Conservation (phyloP, 2,113 vertebrate species). For the Halcyon malimbica region DNA sequence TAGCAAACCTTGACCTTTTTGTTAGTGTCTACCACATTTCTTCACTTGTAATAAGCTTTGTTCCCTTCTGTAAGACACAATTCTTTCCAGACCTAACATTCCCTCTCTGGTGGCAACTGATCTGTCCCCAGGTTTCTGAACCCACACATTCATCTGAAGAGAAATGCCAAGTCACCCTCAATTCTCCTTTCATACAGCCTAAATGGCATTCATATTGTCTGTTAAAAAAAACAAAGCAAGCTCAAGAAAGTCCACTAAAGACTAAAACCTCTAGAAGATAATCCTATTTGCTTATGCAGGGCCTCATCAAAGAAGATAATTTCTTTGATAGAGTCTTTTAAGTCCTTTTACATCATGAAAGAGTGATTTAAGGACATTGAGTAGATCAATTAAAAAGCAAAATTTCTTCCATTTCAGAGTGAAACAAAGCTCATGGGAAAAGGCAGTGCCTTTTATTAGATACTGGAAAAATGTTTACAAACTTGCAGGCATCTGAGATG, state of each 20-base stretch:
- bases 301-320: not conserved
- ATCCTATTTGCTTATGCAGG: not conserved
- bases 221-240: not conserved
- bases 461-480: not conserved
- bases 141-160: not conserved
- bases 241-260: not conserved
- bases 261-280: not conserved
- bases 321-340: not conserved
- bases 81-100: not conserved
- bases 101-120: not conserved
- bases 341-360: not conserved
- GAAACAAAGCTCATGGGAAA: not conserved
- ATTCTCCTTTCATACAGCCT: not conserved
- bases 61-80: not conserved
- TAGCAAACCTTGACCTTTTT: not conserved
- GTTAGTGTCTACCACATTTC: not conserved
- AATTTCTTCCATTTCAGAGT: not conserved
- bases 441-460: not conserved
- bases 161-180: not conserved
- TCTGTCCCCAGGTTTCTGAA: not conserved
- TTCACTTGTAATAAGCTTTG: not conserved
- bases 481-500: not conserved
- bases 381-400: not conserved
- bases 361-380: not conserved
- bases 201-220: not conserved